phyloP scores from a whole-genome alignment of 2,888 invertebrate species.

The Drosophila bunnanda region DNA sequence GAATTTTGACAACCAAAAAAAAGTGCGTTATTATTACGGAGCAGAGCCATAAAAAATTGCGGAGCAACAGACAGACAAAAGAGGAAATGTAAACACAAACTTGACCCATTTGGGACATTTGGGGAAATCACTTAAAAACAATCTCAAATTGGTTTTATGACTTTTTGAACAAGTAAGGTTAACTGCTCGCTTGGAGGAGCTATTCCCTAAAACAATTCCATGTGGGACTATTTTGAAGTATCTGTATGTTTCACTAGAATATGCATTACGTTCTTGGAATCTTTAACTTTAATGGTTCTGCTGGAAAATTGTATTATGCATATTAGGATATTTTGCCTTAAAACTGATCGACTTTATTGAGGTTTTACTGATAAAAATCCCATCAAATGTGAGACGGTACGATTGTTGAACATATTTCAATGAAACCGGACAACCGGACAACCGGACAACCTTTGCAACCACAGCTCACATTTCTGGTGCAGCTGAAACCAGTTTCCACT shows the following conservation, averaged over 20 bases:
- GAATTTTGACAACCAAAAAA: conserved; percentile 48
- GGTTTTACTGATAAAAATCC: not conserved
- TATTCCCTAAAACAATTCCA: conserved; percentile 8
- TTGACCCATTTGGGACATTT: conserved; percentile 66
- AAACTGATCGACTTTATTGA: too few relatives aligned
- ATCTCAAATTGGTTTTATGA: conserved; percentile 28
- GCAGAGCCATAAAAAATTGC: conserved; percentile 52
- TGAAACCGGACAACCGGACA: conserved; percentile 16
- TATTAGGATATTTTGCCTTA: not conserved
- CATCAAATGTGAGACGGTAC: not conserved
- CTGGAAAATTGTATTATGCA: not conserved
- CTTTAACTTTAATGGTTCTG: not conserved
- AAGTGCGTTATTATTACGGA: conserved; percentile 31
- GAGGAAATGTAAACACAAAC: conserved; percentile 61
- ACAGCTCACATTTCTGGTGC: conserved; percentile 26
- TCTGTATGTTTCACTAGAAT: not conserved
- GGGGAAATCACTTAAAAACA: conserved; percentile 36
- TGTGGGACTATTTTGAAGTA: not conserved
- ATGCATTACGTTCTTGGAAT: not conserved
- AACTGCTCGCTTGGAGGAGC: conserved; percentile 8
- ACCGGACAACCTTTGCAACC: conserved; percentile 19
- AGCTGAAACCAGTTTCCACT: conserved; percentile 62
- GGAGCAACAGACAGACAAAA: conserved; percentile 28
- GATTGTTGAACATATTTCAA: conserved; percentile 18
- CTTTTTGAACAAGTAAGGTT: conserved; percentile 13